phyloP scores from a whole-genome alignment of 2,888 invertebrate species.

The Sicus ferrugineus region DNA sequence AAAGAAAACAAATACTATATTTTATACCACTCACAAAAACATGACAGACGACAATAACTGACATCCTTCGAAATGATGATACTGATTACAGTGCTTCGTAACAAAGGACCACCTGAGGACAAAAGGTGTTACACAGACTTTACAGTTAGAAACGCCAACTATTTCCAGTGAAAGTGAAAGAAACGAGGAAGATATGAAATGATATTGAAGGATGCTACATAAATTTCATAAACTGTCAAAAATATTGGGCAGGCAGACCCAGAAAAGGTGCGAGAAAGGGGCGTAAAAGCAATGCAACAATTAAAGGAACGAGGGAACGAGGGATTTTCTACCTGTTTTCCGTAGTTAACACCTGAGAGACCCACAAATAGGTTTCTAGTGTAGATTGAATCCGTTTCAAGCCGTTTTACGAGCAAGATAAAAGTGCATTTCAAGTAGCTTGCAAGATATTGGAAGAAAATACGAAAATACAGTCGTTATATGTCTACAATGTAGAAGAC shows the following conservation, averaged over 20 bases:
- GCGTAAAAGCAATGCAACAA: constrained; percentile 18
- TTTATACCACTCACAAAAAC: neutral
- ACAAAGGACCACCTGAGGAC: constrained; percentile 10
- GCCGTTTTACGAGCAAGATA: too few relatives aligned
- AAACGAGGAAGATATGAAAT: constrained; percentile 37
- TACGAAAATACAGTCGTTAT: neutral
- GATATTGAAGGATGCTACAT: constrained; percentile 46
- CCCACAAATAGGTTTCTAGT: too few relatives aligned
- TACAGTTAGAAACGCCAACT: constrained; percentile 47
- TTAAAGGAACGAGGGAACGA: neutral
- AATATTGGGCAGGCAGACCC: constrained; percentile 32
- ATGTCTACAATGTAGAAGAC: too few relatives aligned
- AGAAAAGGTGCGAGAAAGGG: constrained; percentile 32
- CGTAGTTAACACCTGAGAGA: too few relatives aligned
- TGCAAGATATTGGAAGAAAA: too few relatives aligned
- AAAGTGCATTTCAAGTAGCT: too few relatives aligned
- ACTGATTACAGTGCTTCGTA: neutral
- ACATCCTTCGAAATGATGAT: too few relatives aligned
- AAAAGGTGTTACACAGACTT: constrained; percentile 27
- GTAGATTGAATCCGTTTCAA: too few relatives aligned
- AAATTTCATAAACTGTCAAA: constrained; percentile 61
- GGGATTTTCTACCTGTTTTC: neutral
- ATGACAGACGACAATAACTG: too few relatives aligned
- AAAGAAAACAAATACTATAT: too few relatives aligned
- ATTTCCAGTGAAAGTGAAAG: constrained; percentile 48